These are phyloP conservation scores for Lineus longissimus DNA, from an alignment of 1,140 invertebrate species.

Conservation along the genomic window DNA sequence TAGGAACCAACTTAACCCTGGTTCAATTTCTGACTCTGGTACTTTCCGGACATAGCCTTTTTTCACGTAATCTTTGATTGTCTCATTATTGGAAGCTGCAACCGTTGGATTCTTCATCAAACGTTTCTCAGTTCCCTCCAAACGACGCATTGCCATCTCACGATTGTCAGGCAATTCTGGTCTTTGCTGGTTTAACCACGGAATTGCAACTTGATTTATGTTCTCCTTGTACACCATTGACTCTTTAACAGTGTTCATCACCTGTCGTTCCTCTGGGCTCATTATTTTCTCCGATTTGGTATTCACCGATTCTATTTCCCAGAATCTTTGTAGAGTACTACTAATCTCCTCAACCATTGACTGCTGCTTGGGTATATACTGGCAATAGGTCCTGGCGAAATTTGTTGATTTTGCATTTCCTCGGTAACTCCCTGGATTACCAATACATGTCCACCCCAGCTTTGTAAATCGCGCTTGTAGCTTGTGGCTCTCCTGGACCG, in stretches of 20 bases:
- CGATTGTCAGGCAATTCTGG: slow-evolving; percentile 17
- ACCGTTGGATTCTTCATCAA: slow-evolving; percentile 12
- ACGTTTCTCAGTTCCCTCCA: slow-evolving; percentile 15
- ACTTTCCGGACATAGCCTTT: slow-evolving; percentile 23
- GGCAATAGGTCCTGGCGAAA: not conserved
- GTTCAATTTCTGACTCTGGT: not conserved
- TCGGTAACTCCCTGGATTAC: too few relatives aligned
- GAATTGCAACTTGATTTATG: slow-evolving; percentile 18
- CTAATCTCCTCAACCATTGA: not conserved
- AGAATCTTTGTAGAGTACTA: not conserved
- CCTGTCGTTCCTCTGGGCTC: not conserved
- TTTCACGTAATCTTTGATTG: slow-evolving; percentile 16
- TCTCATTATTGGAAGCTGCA: slow-evolving; percentile 7
- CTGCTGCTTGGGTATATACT: not conserved
- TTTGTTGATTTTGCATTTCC: not conserved
- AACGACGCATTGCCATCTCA: slow-evolving; percentile 13
- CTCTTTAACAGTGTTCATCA: slow-evolving; percentile 3
- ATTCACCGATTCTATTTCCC: not conserved
- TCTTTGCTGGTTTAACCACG: slow-evolving; percentile 17
- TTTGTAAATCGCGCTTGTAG: not conserved
- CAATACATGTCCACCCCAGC: not conserved
- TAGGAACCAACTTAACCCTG: slow-evolving; percentile 15
- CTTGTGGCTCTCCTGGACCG: not conserved
- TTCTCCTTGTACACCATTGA: not conserved
- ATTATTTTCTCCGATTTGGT: not conserved